Conservation (phyloP, 2,888 invertebrate species). For the Coenonympha glycerion region DNA sequence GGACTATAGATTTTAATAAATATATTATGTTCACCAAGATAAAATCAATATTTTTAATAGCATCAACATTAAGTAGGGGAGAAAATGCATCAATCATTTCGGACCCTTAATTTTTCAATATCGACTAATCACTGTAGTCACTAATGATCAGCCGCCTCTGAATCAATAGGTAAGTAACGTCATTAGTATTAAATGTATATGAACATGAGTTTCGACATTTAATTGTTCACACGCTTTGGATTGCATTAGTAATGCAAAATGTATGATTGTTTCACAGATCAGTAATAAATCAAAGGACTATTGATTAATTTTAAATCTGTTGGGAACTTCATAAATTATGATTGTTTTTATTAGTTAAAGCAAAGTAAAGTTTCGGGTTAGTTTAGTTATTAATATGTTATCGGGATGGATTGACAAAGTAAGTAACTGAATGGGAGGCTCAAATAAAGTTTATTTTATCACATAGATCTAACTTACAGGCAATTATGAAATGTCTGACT, state of each 20-base stretch:
- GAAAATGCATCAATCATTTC: slow-evolving; percentile 42
- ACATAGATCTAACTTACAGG: too few species aligned
- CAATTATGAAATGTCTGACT: too few species aligned
- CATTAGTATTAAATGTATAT: slow-evolving; percentile 20
- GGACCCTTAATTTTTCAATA: slow-evolving; percentile 35
- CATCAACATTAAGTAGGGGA: not conserved
- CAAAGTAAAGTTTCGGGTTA: too few species aligned
- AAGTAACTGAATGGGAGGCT: too few species aligned
- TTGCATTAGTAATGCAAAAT: slow-evolving; percentile 2
- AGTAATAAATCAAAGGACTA: not conserved
- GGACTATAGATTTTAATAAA: not conserved
- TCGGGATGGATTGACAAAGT: too few species aligned
- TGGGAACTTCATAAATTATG: not conserved
- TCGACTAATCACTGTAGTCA: too few species aligned
- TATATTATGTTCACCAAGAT: not conserved
- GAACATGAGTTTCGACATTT: slow-evolving; percentile 28
- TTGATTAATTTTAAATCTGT: not conserved
- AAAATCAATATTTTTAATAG: not conserved
- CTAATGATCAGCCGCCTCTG: slow-evolving; percentile 45
- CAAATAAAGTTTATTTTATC: too few species aligned
- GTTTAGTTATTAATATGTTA: too few species aligned
- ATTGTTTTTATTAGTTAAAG: too few species aligned
- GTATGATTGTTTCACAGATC: not conserved
- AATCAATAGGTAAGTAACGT: slow-evolving; percentile 37
- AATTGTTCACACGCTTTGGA: slow-evolving; percentile 11